Conservation (phyloP, 1,140 invertebrate species). For the Diorhabda sublineata region DNA sequence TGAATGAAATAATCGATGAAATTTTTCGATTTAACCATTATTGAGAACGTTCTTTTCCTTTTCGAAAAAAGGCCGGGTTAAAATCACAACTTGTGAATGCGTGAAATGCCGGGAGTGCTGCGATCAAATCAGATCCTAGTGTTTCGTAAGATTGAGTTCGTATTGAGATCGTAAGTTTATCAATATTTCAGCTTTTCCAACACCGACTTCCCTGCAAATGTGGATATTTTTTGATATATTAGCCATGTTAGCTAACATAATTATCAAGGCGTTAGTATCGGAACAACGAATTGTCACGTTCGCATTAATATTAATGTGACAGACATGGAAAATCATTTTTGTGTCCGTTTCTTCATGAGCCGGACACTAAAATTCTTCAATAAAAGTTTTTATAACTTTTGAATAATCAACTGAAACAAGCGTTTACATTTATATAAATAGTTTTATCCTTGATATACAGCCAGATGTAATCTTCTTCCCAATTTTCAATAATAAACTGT, state of each 20-base stretch:
- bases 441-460: constrained; percentile 32
- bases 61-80: neutral
- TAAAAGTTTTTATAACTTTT: constrained; percentile 31
- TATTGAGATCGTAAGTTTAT: too few species aligned
- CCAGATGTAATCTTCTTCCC: constrained; percentile 18
- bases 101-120: too few species aligned
- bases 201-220: constrained; percentile 17
- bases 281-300: neutral
- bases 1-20: neutral
- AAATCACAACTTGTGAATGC: neutral
- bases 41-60: neutral
- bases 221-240: constrained; percentile 24
- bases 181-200: constrained; percentile 19
- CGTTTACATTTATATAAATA: constrained; percentile 22
- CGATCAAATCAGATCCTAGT: neutral
- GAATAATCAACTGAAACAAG: constrained; percentile 8
- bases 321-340: too few species aligned
- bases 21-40: neutral
- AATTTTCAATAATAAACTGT: constrained; percentile 17
- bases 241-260: constrained; percentile 29
- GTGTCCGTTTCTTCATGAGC: too few species aligned
- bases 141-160: neutral
- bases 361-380: constrained; percentile 30
- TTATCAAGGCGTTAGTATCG: constrained; percentile 29
- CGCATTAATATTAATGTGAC: neutral